A percentile compares a stretch with the other conserved stretches of the same genome.
These are phyloP conservation scores for Megaleporinus macrocephalus DNA, from an alignment of 2,113 vertebrate species.

Conservation along the genomic window DNA sequence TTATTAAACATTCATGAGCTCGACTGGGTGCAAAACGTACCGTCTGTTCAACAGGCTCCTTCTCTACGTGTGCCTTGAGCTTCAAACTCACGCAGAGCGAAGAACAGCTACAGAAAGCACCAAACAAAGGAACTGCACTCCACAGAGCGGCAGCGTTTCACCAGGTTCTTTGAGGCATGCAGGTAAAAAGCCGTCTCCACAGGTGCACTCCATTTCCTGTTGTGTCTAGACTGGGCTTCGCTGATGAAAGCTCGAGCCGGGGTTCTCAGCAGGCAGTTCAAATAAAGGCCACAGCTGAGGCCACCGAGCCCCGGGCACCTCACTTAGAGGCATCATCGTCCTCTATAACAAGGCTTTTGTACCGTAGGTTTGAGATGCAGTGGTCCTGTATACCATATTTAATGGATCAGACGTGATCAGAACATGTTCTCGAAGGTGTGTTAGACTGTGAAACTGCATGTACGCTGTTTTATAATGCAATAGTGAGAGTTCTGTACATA, in stretches of 20 bases:
- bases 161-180: neutral
- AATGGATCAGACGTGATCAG: no score
- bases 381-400: no score
- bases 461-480: no score
- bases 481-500: no score
- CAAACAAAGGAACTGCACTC: neutral
- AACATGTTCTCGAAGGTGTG: no score
- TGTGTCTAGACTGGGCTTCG: constrained; percentile 24
- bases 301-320: neutral
- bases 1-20: no score
- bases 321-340: neutral
- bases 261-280: neutral
- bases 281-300: constrained; percentile 9
- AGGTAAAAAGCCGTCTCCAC: neutral
- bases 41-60: neutral
- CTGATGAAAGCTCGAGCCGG: constrained; percentile 62
- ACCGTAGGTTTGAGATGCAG: no score
- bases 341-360: no score
- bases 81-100: neutral
- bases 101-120: no score
- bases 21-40: no score
- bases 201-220: constrained; percentile 22
- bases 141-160: neutral
- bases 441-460: no score
- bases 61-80: neutral